These are phyloP conservation scores for Gallinago jamesoni DNA, from an alignment of 2,113 vertebrate species.

Conservation along the genomic window DNA sequence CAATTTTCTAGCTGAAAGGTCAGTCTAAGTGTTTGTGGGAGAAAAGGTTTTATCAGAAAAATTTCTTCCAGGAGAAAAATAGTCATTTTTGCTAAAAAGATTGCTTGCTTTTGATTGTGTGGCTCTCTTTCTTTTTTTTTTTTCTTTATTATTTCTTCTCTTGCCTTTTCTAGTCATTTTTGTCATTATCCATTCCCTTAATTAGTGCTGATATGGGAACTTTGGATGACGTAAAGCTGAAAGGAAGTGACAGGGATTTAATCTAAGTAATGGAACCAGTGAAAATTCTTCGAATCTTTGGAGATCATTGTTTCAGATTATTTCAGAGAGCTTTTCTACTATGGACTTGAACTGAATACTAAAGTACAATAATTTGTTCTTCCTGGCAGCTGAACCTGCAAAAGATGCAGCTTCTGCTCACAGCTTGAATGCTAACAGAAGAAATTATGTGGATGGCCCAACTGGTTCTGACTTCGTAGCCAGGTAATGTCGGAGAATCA, in stretches of 20 bases:
- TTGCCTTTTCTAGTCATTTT: background rate
- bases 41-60: background rate
- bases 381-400: conserved; percentile 65
- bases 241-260: background rate
- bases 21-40: background rate
- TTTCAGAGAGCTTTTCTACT: background rate
- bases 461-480: conserved; percentile 55
- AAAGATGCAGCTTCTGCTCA: conserved; percentile 78
- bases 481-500: conserved; percentile 59
- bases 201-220: background rate
- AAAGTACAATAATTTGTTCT: background rate
- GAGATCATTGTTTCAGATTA: background rate
- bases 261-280: background rate
- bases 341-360: background rate
- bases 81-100: background rate
- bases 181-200: background rate
- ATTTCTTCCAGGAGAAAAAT: background rate
- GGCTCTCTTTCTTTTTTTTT: background rate
- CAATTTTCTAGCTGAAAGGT: background rate
- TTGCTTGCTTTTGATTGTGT: background rate
- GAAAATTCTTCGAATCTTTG: background rate
- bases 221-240: background rate
- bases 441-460: conserved; percentile 79
- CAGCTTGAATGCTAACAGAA: conserved; percentile 83
- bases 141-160: background rate